Evolutionary conservation across 1,140 invertebrate species (phyloP).

Genomic region (Panulirus ornatus): DNA sequence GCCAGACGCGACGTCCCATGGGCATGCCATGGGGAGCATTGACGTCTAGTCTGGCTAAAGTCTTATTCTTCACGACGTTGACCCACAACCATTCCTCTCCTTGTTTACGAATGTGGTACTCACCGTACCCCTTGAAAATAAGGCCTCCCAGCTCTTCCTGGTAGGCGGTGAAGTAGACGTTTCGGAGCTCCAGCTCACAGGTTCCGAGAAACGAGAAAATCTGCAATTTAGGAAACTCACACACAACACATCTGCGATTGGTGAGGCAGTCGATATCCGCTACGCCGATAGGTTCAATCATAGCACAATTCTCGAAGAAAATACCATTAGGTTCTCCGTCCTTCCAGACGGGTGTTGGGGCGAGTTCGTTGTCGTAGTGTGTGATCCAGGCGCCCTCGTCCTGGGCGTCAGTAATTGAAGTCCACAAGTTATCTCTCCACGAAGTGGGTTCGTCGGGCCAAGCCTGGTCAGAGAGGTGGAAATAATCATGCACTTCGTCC

Average conservation of each 20-base stretch:
- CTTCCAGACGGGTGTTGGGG: constrained; percentile 32
- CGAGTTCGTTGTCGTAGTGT: constrained; percentile 44
- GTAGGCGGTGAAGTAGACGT: constrained; percentile 61
- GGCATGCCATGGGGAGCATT: constrained; percentile 43
- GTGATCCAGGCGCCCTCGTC: constrained; percentile 47
- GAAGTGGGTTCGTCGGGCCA: constrained; percentile 8
- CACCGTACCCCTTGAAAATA: constrained; percentile 67
- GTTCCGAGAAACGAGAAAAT: constrained; percentile 57
- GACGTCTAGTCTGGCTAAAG: constrained; percentile 52
- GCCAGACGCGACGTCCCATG: constrained; percentile 70
- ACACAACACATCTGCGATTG: constrained; percentile 43
- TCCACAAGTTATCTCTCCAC: constrained; percentile 35
- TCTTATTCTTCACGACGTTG: constrained; percentile 1
- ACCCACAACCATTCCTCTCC: constrained; percentile 54
- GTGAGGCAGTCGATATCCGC: constrained; percentile 61
- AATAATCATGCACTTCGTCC: constrained; percentile 23
- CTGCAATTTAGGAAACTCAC: constrained; percentile 46
- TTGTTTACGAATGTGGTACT: constrained; percentile 55
- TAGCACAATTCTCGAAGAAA: constrained; percentile 58
- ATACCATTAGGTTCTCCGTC: constrained; percentile 69
- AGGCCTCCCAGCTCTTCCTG: constrained; percentile 54
- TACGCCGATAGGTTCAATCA: constrained; percentile 43
- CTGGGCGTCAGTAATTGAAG: constrained; percentile 40
- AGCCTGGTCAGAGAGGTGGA: neutral
- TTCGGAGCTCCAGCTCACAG: constrained; percentile 63